Conservation (phyloP, 2,113 vertebrate genomes). For the Jaculus jaculus region DNA sequence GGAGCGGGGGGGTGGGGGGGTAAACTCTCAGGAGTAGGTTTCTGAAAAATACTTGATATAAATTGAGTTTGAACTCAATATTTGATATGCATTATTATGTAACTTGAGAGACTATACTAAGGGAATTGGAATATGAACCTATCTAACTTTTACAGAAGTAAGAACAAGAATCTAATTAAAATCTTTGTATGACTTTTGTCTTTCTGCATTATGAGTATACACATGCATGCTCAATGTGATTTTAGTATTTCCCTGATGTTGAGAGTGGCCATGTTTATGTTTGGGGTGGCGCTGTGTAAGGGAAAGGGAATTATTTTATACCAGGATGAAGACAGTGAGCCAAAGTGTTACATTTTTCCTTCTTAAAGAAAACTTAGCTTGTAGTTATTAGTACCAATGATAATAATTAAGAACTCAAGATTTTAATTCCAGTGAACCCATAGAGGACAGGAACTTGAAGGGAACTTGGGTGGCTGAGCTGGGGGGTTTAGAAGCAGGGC, state of each 20-base stretch:
- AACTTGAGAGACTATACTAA: background rate
- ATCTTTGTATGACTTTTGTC: background rate
- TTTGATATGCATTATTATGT: background rate
- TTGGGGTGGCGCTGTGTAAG: background rate
- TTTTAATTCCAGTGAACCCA: background rate
- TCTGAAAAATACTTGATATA: constrained; percentile 2
- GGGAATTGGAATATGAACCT: background rate
- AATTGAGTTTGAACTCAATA: constrained; percentile 24
- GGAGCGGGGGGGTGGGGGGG: no score
- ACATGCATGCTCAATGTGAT: accelerated
- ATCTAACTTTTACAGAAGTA: background rate
- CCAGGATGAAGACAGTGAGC: background rate
- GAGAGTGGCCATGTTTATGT: background rate
- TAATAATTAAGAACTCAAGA: background rate
- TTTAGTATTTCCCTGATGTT: background rate
- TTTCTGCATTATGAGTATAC: background rate
- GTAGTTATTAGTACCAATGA: background rate
- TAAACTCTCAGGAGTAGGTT: background rate
- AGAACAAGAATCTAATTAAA: background rate
- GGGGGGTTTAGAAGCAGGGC: background rate
- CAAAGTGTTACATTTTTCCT: background rate
- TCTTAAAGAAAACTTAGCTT: background rate
- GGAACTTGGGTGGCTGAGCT: background rate
- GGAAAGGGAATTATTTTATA: background rate
- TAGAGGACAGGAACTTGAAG: background rate